These are phyloP conservation scores for Umimayanthus kanabou DNA, from an alignment of 92 coral and sea anemone genomes.

Conservation along the genomic window DNA sequence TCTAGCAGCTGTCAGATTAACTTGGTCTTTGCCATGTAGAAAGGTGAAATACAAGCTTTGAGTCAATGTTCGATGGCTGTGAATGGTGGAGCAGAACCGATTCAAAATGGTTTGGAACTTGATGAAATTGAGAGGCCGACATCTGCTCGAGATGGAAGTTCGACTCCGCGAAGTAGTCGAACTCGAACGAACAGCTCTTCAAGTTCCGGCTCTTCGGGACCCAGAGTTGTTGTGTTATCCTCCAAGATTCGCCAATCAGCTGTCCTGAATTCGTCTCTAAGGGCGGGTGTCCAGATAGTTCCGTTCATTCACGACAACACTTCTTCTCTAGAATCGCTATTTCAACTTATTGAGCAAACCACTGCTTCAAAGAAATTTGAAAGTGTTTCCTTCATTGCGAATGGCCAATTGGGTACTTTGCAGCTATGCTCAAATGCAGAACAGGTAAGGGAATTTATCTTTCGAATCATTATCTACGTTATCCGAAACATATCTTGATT, in stretches of 20 bases:
- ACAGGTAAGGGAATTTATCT: constrained; percentile 33
- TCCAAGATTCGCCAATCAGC: constrained; percentile 95
- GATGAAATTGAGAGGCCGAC: constrained; percentile 23
- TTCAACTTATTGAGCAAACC: constrained; percentile 70
- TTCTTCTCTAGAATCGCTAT: constrained; percentile 69
- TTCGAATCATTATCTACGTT: constrained; percentile 12
- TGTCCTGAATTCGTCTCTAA: constrained; percentile 72
- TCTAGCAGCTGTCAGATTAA: neutral
- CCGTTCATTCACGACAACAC: constrained; percentile 82
- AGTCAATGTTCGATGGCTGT: constrained; percentile 28
- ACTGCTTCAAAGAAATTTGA: constrained; percentile 73
- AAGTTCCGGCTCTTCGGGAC: constrained; percentile 44
- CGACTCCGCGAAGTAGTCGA: constrained; percentile 20
- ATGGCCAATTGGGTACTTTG: constrained; percentile 88
- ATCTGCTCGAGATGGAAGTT: constrained; percentile 43
- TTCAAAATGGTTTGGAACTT: constrained; percentile 32
- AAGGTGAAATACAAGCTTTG: neutral
- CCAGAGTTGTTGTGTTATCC: constrained; percentile 89
- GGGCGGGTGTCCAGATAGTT: constrained; percentile 69
- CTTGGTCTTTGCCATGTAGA: constrained; percentile 35
- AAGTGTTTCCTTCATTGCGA: constrained; percentile 88
- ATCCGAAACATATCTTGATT: neutral
- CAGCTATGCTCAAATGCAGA: constrained; percentile 75
- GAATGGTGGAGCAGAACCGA: constrained; percentile 27
- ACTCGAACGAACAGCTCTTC: constrained; percentile 39